Base-by-base conservation (phyloP, 2,888 invertebrate genomes). In the Proisotoma minuta region DNA sequence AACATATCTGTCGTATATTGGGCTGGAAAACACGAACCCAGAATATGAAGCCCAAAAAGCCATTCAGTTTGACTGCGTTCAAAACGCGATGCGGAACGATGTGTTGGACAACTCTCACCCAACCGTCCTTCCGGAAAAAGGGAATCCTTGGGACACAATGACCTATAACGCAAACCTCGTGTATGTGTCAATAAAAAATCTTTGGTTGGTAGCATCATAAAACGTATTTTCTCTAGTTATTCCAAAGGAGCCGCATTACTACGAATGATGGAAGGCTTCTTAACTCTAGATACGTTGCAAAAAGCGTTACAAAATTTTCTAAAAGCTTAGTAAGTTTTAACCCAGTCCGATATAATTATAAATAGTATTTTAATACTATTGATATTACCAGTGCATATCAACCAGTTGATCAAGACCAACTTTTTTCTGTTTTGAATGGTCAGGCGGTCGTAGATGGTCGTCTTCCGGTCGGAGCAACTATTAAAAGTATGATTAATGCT, bases 1-100 rank as follows among this genome's bases (percentile, higher is more conserved):
- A 3, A 75, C 78, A 43, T 83, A 80, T 76, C 87, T 87, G 74
- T 85, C 91, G 76, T 89, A 87, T 75, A 82, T 82, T 73, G 81
- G 82, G 0, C 83, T 84, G 47, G 78, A 83, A 43, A 77, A 79
- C 78, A 67, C 67, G 1, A 51, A 65, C 29, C 69, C 69, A 1
- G 69, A 69, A 50, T 69, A 67, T 54, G 60, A 69, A 40, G 60
- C 63, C 20, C 40, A 65, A 26, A 69, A 69, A 52, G 59, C 63
- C 15, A 27, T 53, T 12, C 65, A 57, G 50, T 61, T 59, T 26
- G 67, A 67, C 49, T 62, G 65, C 1, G 63, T 63, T 52, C 65
- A 67, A 20, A 64, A 61, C 24, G 67, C 69, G 2, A 67, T 69
- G 67, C 28, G 69, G 43, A 53, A 49, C 3, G 69, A 69, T 28